Base-by-base conservation (phyloP, 2,113 vertebrate genomes). In the Aphelocoma coerulescens region DNA sequence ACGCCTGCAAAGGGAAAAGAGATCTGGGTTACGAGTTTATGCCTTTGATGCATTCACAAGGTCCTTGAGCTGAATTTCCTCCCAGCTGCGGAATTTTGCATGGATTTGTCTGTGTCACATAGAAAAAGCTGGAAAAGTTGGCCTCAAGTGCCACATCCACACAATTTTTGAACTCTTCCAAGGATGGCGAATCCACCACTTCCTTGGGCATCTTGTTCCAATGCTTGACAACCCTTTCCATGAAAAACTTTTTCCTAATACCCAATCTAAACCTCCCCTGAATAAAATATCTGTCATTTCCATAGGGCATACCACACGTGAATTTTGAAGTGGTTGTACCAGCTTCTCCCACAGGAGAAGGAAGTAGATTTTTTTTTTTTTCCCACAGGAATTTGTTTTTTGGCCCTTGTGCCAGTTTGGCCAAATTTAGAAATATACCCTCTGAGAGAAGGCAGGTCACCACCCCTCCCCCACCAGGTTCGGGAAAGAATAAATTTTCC, bases 51-150 rank as follows among this genome's bases (percentile, higher is more conserved):
- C 22, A 27, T 35, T 72, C 30, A 41, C 7, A 33, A 20, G 9
- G 43, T 58, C 59, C 19, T 58, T 35, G 62, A 86, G 67, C 35
- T 65, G 35, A 55, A 65, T 37, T 18, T 37, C 24, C 9, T 83
- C 28, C 16, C 43, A 48, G 0, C 32, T 41, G 7, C 8, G 8
- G 12, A 9, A 11, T 39, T 62, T 9, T 49, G 35, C 32, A 24
- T 16, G 23, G 14, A 39, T 37, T 65, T 65, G 9, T 37, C 20
- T 13, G n/a, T 5, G 3, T 57, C 27, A 17, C 2, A 0, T 5
- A 16, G 46, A 75, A 75, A 68, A 89, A 52, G 11, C 35, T n/a
- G 28, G 46, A 41, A 67, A 61, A 61, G 4, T 0, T 5, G 3
- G 6, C 46, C 11, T n/a, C 62, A n/a, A 8, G 7, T 24, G 23